phyloP scores from a whole-genome alignment of 2,797 vertebrate species.

The Acrocephalus scirpaceus region DNA sequence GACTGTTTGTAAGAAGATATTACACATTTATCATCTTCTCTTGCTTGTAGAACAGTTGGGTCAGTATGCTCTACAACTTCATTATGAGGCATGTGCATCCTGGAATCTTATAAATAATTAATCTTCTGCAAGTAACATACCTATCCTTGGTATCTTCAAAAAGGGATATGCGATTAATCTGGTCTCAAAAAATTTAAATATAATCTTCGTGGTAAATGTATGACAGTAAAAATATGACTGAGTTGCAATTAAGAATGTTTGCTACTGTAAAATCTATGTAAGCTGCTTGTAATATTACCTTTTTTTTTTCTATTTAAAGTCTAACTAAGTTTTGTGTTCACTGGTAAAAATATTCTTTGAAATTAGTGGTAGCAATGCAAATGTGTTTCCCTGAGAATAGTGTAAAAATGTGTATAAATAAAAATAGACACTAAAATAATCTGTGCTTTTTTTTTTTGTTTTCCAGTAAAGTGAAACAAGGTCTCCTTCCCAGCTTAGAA shows the following conservation, averaged over 20 bases:
- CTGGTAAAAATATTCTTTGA: not conserved
- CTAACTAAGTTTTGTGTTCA: not conserved
- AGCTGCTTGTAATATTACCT: not conserved
- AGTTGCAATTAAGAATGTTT: not conserved
- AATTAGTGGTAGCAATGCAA: not conserved
- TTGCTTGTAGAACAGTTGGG: not conserved
- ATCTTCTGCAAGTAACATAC: not conserved
- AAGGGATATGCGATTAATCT: not conserved
- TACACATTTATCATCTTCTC: not conserved
- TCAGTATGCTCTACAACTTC: not conserved
- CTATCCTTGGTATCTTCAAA: not conserved
- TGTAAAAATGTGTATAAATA: not conserved
- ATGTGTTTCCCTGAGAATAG: not conserved
- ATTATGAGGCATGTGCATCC: not conserved
- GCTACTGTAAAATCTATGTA: not conserved
- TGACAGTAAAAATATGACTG: not conserved
- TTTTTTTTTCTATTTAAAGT: not conserved
- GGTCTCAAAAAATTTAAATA: not conserved
- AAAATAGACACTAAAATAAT: not conserved
- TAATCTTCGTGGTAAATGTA: not conserved
- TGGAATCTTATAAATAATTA: not conserved
- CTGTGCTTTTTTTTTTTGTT: not conserved
- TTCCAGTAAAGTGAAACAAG: constrained; percentile 90
- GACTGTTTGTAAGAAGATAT: not conserved
- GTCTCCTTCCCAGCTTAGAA: constrained; percentile 94